Evolutionary conservation across 2,888 invertebrate species (phyloP), one percentile per base, ranked within the genome.

Genomic region (Drosophila pegasa): DNA sequence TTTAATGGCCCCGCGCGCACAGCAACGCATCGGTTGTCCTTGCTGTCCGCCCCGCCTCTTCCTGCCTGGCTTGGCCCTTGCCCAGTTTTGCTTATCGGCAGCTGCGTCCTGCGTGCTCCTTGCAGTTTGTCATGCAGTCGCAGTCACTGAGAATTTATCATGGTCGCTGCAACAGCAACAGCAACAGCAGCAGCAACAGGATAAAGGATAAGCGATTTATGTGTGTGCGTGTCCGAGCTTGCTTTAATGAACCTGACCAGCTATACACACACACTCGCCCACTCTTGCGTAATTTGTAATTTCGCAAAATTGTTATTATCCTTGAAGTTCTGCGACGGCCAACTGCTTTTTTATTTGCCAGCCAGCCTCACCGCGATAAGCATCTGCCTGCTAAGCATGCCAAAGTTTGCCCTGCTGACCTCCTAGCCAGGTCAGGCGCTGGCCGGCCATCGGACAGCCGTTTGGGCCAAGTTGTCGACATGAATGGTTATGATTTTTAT

Each of bases 121-220:
- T 88, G 82, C 87, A 87, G 80, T 89, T 89, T 89, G 89, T 89
- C 88, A 89, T 89, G 78, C 83, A 70, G 82, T 72, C 71, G 77
- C 80, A 64, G 57, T 74, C 41, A 67, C 61, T 35, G 61, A 71
- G 78, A 87, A 92, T 92, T 92, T 92, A 92, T 92, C 92, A 80
- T 73, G 60, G 66, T 60, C 71, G 40, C 51, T 63, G 10, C 56
- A 57, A 31, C 50, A 65, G 22, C 55, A 45, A n/a, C 61, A 45
- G 27, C 71, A 43, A 22, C 58, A 51, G 35, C 52, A 66, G 45
- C 43, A 78, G 86, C 82, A 83, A 86, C 82, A 82, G 82, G 86
- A 82, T 82, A 82, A 83, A 78, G 87, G 80, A 87, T 87, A 87
- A 75, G 84, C 82, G 64, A 82, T 84, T 84, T 85, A 87, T 85